These are phyloP conservation scores for Chrysomela aeneicollis DNA, from an alignment of 2,888 invertebrate species.

Conservation along the genomic window DNA sequence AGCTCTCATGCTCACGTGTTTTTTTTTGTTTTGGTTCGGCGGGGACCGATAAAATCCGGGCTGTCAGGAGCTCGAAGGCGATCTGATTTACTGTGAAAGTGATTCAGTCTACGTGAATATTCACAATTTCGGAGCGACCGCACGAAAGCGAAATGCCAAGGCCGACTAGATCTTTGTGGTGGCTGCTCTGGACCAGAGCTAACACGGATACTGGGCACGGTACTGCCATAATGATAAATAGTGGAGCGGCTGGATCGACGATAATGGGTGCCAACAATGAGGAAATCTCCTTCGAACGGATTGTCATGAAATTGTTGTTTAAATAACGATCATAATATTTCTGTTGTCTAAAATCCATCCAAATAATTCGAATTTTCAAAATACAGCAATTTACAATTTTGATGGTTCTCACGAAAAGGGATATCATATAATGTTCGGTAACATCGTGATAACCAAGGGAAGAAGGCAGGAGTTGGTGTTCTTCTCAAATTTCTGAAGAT, in stretches of 20 bases:
- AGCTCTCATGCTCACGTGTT: no score
- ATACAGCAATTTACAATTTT: no score
- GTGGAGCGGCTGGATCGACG: background rate
- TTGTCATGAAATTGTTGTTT: no score
- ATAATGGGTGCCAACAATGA: no score
- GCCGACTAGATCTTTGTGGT: slow-evolving; percentile 48
- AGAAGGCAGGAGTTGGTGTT: no score
- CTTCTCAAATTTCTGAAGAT: no score
- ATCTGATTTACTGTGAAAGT: slow-evolving; percentile 4
- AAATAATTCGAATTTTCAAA: no score
- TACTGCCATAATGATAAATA: slow-evolving; percentile 7
- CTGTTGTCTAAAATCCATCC: no score
- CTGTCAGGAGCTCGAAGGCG: slow-evolving; percentile 7
- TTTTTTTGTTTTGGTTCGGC: background rate
- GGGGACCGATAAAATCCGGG: background rate
- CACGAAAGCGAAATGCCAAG: slow-evolving; percentile 56
- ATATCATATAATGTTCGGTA: no score
- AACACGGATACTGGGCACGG: slow-evolving; percentile 37
- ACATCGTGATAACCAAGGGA: no score
- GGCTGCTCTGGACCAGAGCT: background rate
- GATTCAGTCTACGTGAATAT: slow-evolving; percentile 13
- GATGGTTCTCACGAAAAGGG: no score
- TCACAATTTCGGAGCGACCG: slow-evolving; percentile 35
- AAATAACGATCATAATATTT: no score
- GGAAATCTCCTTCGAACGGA: slow-evolving; percentile 3